Conservation (phyloP, 2,113 vertebrate species). For the Colius striatus region DNA sequence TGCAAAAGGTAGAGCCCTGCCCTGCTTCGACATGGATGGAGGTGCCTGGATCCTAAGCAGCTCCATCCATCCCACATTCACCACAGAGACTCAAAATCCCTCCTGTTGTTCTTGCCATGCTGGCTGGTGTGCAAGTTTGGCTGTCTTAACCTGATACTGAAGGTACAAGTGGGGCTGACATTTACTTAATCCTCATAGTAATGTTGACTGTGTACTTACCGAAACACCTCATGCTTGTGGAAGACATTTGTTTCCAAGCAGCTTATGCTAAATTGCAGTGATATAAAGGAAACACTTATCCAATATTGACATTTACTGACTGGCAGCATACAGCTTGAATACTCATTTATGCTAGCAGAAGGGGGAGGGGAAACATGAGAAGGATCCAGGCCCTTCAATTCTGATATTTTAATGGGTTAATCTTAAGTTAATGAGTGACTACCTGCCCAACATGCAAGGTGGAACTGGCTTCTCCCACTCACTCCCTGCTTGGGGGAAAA, state of each 20-base stretch:
- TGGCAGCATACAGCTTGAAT: conserved; percentile 68
- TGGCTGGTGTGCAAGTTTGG: neutral
- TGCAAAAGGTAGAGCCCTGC: neutral
- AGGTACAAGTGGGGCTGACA: conserved; percentile 68
- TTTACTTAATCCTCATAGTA: conserved; percentile 74
- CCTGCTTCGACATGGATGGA: neutral
- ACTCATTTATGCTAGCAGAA: conserved; percentile 41
- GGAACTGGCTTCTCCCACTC: neutral
- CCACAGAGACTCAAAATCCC: neutral
- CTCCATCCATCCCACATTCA: neutral
- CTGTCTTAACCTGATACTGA: conserved; percentile 36
- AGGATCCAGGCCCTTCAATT: neutral
- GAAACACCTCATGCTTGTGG: conserved; percentile 73
- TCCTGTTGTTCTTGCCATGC: neutral
- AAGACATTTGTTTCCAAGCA: conserved; percentile 81
- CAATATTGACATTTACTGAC: conserved; percentile 81
- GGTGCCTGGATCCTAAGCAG: neutral
- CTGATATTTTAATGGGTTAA: neutral
- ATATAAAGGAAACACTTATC: conserved; percentile 81
- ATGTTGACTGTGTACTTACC: conserved; percentile 74
- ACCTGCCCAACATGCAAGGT: neutral
- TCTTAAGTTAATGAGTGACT: neutral
- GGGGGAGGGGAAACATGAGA: neutral
- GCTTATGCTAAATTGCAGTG: conserved; percentile 77
- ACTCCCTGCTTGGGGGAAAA: neutral